Evolutionary conservation across 1,140 invertebrate genomes (phyloP).

Genomic region (Drosophila sp.): DNA sequence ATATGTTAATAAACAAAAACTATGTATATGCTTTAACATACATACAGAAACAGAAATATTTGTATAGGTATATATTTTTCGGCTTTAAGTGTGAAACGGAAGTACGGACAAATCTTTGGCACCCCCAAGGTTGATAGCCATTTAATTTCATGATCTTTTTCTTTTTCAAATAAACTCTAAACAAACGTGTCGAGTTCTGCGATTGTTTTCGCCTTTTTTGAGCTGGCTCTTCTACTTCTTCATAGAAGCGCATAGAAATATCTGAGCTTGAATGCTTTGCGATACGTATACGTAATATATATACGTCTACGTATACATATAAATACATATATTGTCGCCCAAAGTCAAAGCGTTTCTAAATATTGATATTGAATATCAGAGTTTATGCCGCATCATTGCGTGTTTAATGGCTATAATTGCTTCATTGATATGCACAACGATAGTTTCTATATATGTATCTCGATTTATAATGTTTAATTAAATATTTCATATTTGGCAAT

Average conservation of each 20-base stretch:
- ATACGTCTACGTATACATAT: slow-evolving; percentile 15
- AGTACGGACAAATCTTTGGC: slow-evolving; percentile 73
- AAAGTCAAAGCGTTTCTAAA: slow-evolving; percentile 27
- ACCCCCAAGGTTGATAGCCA: slow-evolving; percentile 69
- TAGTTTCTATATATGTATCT: slow-evolving; percentile 31
- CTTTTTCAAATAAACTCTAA: slow-evolving; percentile 56
- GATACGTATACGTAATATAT: slow-evolving; percentile 16
- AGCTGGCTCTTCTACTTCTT: slow-evolving; percentile 35
- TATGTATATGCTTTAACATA: slow-evolving; percentile 25
- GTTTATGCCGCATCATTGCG: slow-evolving; percentile 42
- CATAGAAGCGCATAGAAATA: slow-evolving; percentile 42
- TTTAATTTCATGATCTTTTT: slow-evolving; percentile 82
- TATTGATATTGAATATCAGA: slow-evolving; percentile 41
- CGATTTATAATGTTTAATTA: slow-evolving; percentile 20
- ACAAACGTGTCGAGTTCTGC: slow-evolving; percentile 58
- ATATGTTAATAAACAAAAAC: slow-evolving; percentile 67
- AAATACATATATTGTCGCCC: slow-evolving; percentile 23
- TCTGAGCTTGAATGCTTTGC: slow-evolving; percentile 30
- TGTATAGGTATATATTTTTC: slow-evolving; percentile 36
- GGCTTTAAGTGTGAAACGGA: slow-evolving; percentile 75
- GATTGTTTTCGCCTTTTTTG: slow-evolving; percentile 55
- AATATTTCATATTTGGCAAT: not conserved
- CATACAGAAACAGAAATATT: slow-evolving; percentile 26
- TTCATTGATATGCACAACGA: slow-evolving; percentile 62
- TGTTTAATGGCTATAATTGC: slow-evolving; percentile 56